These are phyloP conservation scores for Drosophila anomalipes DNA, from an alignment of 2,888 invertebrate genomes.

Conservation along the genomic window DNA sequence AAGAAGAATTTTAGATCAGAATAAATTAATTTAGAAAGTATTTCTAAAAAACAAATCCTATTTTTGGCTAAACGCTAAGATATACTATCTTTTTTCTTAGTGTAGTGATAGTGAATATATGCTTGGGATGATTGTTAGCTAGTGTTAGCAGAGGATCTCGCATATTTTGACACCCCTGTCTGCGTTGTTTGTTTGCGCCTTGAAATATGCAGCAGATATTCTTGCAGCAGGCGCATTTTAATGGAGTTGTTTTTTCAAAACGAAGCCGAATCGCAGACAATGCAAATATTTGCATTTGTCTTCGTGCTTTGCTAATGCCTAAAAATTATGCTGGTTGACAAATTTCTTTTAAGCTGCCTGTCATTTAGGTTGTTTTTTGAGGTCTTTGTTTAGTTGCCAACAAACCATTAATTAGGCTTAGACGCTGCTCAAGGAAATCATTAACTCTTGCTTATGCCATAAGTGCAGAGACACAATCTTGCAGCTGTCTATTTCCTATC, in stretches of 20 bases:
- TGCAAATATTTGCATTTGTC: constrained; percentile 74
- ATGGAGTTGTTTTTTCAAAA: constrained; percentile 66
- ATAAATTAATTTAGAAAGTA: background rate
- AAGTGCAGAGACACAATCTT: constrained; percentile 9
- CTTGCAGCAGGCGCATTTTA: constrained; percentile 47
- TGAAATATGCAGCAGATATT: constrained; percentile 68
- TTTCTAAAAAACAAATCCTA: background rate
- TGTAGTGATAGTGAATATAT: constrained; percentile 7
- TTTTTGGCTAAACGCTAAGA: background rate
- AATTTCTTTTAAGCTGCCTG: constrained; percentile 51
- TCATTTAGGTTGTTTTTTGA: constrained; percentile 22
- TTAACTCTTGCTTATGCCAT: constrained; percentile 23
- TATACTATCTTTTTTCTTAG: background rate
- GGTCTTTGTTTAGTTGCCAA: constrained; percentile 49
- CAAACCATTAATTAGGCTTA: constrained; percentile 74
- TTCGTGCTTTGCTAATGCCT: constrained; percentile 68
- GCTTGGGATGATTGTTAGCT: constrained; percentile 7
- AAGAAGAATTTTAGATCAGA: background rate
- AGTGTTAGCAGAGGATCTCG: constrained; percentile 20
- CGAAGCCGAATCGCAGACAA: constrained; percentile 47
- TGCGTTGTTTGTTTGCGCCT: constrained; percentile 36
- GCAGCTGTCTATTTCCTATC: constrained; percentile 55
- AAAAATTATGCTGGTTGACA: constrained; percentile 83
- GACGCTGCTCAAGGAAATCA: constrained; percentile 16
- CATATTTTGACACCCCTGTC: constrained; percentile 82